A percentile compares a stretch with the other conserved stretches of the same genome.
Evolutionary conservation across 2,888 invertebrate genomes (phyloP).

Genomic region (Siphonodentalium dalli): DNA sequence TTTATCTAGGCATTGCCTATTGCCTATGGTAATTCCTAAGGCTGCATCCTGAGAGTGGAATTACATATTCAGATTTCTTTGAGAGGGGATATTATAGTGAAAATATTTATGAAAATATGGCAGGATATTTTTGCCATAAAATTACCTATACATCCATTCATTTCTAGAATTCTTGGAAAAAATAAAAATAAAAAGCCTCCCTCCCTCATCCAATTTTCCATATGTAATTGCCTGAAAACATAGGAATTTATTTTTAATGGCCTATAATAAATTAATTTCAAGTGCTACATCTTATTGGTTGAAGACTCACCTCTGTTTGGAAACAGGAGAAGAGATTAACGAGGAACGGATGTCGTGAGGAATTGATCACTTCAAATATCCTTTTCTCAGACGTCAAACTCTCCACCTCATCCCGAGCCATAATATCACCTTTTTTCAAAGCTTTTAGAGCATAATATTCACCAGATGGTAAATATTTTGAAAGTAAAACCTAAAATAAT

Average conservation of each 20-base stretch:
- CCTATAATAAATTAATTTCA: background rate
- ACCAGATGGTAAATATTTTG: slow-evolving; percentile 89
- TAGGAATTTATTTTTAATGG: background rate
- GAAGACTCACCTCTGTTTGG: slow-evolving; percentile 83
- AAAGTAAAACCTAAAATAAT: slow-evolving; percentile 76
- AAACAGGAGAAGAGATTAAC: slow-evolving; percentile 99
- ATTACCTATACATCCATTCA: background rate
- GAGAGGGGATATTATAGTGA: too few relatives aligned
- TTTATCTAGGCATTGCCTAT: too few relatives aligned
- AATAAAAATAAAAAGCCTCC: background rate
- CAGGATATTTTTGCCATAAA: too few relatives aligned
- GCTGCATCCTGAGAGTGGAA: too few relatives aligned
- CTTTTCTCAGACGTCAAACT: slow-evolving; percentile 97
- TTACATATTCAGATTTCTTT: too few relatives aligned
- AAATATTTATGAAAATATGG: too few relatives aligned
- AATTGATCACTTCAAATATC: slow-evolving; percentile 98
- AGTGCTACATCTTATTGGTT: background rate
- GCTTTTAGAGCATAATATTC: slow-evolving; percentile 99
- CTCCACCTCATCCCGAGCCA: slow-evolving; percentile 98
- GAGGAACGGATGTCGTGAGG: slow-evolving; percentile 96
- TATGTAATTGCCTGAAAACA: background rate
- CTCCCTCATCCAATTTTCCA: background rate
- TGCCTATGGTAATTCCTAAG: too few relatives aligned
- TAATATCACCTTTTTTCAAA: slow-evolving; percentile 98
- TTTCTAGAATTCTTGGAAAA: background rate